Evolutionary conservation across 2,797 vertebrate species (phyloP).

Genomic region (Notolabrus celidotus): DNA sequence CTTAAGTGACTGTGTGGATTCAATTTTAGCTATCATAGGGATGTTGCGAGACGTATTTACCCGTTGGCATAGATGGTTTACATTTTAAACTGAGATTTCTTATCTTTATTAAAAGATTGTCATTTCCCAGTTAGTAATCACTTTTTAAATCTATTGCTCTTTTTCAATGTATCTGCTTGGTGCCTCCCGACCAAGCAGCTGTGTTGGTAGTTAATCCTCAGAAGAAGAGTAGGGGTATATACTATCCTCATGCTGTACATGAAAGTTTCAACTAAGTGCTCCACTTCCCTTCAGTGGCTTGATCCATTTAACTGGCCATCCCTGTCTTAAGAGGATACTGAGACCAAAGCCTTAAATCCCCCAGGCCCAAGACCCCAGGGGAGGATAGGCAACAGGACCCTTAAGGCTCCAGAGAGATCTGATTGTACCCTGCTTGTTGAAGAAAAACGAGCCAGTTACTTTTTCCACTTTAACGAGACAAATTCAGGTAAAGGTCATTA

Average conservation of each 20-base stretch:
- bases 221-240: slow-evolving; percentile 34
- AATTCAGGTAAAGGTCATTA: slow-evolving; percentile 9
- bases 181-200: no score
- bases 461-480: slow-evolving; percentile 23
- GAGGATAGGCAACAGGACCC: slow-evolving; percentile 23
- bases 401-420: slow-evolving; percentile 26
- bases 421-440: slow-evolving; percentile 21
- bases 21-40: slow-evolving; percentile 49
- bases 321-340: slow-evolving; percentile 79
- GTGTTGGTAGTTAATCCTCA: slow-evolving; percentile 59
- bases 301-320: slow-evolving; percentile 80
- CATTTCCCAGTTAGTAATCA: slow-evolving; percentile 70
- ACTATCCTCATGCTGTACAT: slow-evolving; percentile 57
- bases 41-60: slow-evolving; percentile 43
- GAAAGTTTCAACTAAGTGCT: slow-evolving; percentile 72
- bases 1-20: slow-evolving; percentile 45
- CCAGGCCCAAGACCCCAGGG: slow-evolving; percentile 35
- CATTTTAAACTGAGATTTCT: slow-evolving; percentile 55
- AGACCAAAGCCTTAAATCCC: slow-evolving; percentile 78
- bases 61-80: slow-evolving; percentile 54
- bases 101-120: slow-evolving; percentile 60
- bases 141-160: slow-evolving; percentile 53
- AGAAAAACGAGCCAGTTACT: neutral
- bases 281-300: slow-evolving; percentile 70
- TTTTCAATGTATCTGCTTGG: no score